Evolutionary conservation across 2,888 invertebrate species (phyloP).

Genomic region (Halocaridina rubra): DNA sequence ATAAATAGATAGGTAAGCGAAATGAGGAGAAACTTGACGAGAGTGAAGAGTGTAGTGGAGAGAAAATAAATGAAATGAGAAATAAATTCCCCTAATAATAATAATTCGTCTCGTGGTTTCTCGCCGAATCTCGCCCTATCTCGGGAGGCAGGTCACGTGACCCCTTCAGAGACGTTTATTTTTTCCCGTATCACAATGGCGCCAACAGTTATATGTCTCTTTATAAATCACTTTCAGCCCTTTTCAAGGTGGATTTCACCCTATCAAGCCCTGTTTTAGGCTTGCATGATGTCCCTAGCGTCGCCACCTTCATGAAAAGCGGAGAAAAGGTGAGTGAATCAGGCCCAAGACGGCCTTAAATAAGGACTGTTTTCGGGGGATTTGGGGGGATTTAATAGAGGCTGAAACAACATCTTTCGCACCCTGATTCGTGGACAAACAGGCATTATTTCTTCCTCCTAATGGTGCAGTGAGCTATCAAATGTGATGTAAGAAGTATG

Average conservation of each 20-base stretch:
- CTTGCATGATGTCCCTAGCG: conserved; percentile 58
- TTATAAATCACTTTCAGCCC: conserved; percentile 61
- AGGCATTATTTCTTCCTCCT: too few species aligned
- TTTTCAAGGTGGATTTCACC: conserved; percentile 52
- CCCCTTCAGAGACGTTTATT: conserved; percentile 64
- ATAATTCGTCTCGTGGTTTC: conserved; percentile 17
- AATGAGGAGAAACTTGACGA: neutral
- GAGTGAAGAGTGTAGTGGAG: neutral
- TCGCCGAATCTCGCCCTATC: conserved; percentile 55
- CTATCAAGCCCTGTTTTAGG: conserved; percentile 52
- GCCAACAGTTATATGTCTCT: conserved; percentile 63
- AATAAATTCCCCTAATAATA: neutral
- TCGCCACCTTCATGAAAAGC: conserved; percentile 39
- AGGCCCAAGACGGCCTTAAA: conserved; percentile 19
- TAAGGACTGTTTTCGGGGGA: conserved; percentile 20
- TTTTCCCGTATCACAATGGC: conserved; percentile 63
- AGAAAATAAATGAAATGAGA: neutral
- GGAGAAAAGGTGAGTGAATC: conserved; percentile 55
- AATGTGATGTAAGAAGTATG: neutral
- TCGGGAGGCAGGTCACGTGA: conserved; percentile 62
- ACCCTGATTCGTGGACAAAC: too few species aligned
- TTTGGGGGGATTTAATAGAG: neutral
- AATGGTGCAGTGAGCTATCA: too few species aligned
- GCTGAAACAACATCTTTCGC: too few species aligned
- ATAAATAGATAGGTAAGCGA: neutral